Percentiles rank a stretch among this genome's conserved stretches.
phyloP scores from a whole-genome alignment of 2,888 invertebrate genomes.

The Byasa hedistus region DNA sequence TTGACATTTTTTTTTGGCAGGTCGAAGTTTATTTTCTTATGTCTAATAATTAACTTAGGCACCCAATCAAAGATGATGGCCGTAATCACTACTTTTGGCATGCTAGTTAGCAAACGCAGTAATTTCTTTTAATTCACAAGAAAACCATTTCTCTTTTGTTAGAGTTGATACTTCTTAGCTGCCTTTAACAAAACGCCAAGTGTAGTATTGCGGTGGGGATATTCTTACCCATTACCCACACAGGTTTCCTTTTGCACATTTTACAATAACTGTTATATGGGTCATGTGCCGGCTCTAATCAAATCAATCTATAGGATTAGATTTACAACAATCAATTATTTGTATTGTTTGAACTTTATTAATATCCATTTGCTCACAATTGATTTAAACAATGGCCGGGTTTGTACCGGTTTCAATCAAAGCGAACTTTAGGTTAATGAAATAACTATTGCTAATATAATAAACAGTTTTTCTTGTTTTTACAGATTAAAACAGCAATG shows the following conservation, averaged over 20 bases:
- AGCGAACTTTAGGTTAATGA: background rate
- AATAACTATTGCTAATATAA: background rate
- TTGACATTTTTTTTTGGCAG: too few relatives aligned
- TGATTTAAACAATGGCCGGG: background rate
- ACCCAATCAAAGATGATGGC: too few relatives aligned
- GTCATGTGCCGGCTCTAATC: background rate
- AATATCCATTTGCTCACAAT: background rate
- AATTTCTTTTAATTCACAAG: too few relatives aligned
- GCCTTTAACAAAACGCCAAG: too few relatives aligned
- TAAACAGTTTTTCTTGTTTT: constrained; percentile 6
- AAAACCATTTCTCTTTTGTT: too few relatives aligned
- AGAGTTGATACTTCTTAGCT: too few relatives aligned
- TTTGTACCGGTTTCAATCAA: background rate
- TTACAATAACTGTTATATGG: background rate
- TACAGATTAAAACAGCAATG: constrained; percentile 20
- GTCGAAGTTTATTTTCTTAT: too few relatives aligned
- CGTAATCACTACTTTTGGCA: too few relatives aligned
- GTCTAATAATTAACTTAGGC: too few relatives aligned
- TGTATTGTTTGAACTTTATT: background rate
- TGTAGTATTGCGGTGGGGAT: too few relatives aligned
- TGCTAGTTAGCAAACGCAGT: too few relatives aligned
- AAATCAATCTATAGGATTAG: background rate
- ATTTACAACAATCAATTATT: background rate
- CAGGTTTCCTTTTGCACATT: background rate
- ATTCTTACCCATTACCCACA: too few relatives aligned